Conservation (phyloP, 2,888 invertebrate genomes). For the Brachypterus glaber region DNA sequence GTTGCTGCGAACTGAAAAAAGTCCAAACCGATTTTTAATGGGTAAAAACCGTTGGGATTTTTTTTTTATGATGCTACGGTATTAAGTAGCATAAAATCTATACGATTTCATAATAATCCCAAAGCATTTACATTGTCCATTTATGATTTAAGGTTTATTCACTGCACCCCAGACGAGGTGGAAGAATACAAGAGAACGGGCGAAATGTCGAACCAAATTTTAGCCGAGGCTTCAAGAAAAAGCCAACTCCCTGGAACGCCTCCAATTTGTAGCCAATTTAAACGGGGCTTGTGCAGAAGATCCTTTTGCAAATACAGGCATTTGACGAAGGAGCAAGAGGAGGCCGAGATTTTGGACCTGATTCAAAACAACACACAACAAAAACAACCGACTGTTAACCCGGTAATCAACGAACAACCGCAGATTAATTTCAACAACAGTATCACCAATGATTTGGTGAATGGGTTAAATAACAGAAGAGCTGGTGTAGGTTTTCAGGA, state of each 20-base stretch:
- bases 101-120: too few species aligned
- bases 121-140: too few species aligned
- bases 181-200: conserved; percentile 64
- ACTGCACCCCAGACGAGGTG: conserved; percentile 68
- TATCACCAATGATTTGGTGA: conserved; percentile 12
- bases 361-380: conserved; percentile 31
- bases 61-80: too few species aligned
- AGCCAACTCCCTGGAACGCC: conserved; percentile 38
- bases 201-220: conserved; percentile 53
- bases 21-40: too few species aligned
- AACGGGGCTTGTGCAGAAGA: conserved; percentile 43
- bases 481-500: conserved; percentile 31
- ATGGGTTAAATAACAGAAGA: too few species aligned
- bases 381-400: conserved; percentile 18
- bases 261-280: conserved; percentile 44
- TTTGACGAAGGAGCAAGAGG: conserved; percentile 37
- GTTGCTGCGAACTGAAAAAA: too few species aligned
- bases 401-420: conserved; percentile 20
- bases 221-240: conserved; percentile 39
- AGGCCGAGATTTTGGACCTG: conserved; percentile 36
- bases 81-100: too few species aligned
- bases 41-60: too few species aligned
- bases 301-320: conserved; percentile 38
- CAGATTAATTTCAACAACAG: conserved; percentile 14
- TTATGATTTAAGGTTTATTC: conserved; percentile 60